phyloP scores from a whole-genome alignment of 2,888 invertebrate species.

The Thecophora atra region DNA sequence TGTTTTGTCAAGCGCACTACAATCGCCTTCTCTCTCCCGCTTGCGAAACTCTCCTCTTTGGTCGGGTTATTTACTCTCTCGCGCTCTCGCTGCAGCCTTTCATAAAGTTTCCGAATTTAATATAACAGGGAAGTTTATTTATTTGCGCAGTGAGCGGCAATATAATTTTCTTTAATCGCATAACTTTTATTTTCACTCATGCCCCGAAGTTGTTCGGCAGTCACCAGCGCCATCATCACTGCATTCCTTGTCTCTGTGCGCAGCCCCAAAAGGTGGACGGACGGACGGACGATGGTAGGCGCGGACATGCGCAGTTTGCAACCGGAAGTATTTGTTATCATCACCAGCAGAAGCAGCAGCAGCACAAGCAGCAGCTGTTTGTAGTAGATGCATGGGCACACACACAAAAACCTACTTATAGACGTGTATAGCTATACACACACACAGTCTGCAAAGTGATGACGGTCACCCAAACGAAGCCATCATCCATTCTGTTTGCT shows the following conservation, averaged over 20 bases:
- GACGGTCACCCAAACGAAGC: constrained; percentile 5
- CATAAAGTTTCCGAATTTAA: constrained; percentile 30
- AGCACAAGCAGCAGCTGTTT: constrained; percentile 43
- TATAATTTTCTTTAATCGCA: constrained; percentile 16
- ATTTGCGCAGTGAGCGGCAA: constrained; percentile 13
- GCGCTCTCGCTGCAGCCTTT: background rate
- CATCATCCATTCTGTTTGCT: background rate
- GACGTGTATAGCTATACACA: background rate
- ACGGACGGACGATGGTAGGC: too few relatives aligned
- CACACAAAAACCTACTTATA: constrained; percentile 10
- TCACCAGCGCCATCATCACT: constrained; percentile 4
- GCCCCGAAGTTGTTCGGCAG: background rate
- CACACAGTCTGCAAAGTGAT: background rate
- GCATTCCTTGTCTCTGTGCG: background rate
- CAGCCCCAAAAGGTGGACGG: background rate
- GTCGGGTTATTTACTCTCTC: background rate
- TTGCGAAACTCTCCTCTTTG: background rate
- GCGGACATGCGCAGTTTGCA: constrained; percentile 33
- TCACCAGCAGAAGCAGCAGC: constrained; percentile 41
- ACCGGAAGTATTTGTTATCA: constrained; percentile 41
- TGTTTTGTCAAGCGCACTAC: background rate
- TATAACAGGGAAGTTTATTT: background rate
- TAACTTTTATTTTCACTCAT: constrained; percentile 24
- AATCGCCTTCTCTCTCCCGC: background rate
- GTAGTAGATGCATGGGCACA: constrained; percentile 37